phyloP scores from a whole-genome alignment of 2,113 vertebrate genomes.

The Xiphophorus couchianus region DNA sequence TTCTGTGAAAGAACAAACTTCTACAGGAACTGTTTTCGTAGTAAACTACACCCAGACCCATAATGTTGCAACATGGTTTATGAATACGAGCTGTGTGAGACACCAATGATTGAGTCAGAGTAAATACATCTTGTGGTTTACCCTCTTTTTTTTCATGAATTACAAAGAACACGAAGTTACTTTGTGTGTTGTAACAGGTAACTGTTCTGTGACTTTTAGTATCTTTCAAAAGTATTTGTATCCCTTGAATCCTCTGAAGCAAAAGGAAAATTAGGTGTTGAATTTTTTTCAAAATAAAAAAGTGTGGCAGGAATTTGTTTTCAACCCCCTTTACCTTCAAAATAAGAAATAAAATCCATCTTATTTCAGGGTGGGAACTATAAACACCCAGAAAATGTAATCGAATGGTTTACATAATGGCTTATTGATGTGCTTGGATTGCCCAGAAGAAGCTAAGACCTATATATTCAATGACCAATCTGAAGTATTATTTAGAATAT shows the following conservation, averaged over 20 bases:
- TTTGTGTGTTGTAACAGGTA: too few species aligned
- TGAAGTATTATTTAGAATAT: too few species aligned
- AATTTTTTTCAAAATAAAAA: too few species aligned
- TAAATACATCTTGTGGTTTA: not conserved
- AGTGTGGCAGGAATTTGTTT: not conserved
- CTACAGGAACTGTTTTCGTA: not conserved
- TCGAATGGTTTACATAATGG: not conserved
- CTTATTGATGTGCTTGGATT: too few species aligned
- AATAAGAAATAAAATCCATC: not conserved
- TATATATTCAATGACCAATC: not conserved
- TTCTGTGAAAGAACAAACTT: not conserved
- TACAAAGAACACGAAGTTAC: too few species aligned
- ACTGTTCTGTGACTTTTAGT: too few species aligned
- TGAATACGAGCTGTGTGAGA: not conserved
- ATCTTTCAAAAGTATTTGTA: too few species aligned
- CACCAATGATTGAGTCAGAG: not conserved
- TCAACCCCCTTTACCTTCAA: not conserved
- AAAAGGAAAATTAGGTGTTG: too few species aligned
- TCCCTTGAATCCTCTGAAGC: too few species aligned
- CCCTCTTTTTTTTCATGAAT: too few species aligned
- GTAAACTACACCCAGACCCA: not conserved
- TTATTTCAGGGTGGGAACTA: too few species aligned
- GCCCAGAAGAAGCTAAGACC: not conserved
- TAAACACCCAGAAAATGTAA: not conserved
- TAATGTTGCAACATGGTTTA: accelerated